Base-by-base conservation (phyloP, 2,888 invertebrate species). In the Liodrosophila aerea region DNA sequence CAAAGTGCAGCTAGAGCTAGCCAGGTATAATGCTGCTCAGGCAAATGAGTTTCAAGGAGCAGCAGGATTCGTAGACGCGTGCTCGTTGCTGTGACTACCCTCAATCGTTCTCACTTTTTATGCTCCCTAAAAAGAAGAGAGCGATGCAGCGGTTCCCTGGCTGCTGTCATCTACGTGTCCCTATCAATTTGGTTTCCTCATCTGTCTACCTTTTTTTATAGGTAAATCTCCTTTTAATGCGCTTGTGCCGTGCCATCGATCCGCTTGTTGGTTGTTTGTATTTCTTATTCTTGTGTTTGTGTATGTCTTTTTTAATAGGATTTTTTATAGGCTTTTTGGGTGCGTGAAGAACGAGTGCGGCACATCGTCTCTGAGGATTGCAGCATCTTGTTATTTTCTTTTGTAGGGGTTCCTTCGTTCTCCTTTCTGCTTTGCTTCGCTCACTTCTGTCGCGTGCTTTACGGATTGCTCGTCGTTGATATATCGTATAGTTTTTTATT, bases 281-380 rank as follows among this genome's bases (percentile, higher is more conserved):
- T 64, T 61, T 41, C 41, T 30, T 64, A 13, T 50, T 63, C 50
- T 64, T 53, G 36, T 64, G 37, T 64, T 72, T 60, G 37, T 39
- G 62, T 72, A 67, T 73, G 65, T 73, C 54, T 67, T 76, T 77
- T 83, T 84, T 78, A 84, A 85, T 84, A 78, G 81, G 85, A 85
- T 84, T 84, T 85, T 85, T 76, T 78, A 75, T 83, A 71, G 70
- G 66, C 68, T 72, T 68, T 40, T 13, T 12, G 12, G n/a, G n/a
- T n/a, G n/a, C 9, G n/a, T 7, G n/a, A 34, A 37, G 43, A 40
- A 47, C 53, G 30, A 30, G 30, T 7, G n/a, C 1, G 30, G 7
- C 4, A 3, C 2, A 30, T 3, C 57, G 54, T 53, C 50, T 68
- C 69, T 52, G 31, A 40, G 40, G 44, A 18, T 52, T 58, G 58